These are phyloP conservation scores for Neotoma lepida DNA, from an alignment of 2,113 vertebrate genomes.

Conservation along the genomic window DNA sequence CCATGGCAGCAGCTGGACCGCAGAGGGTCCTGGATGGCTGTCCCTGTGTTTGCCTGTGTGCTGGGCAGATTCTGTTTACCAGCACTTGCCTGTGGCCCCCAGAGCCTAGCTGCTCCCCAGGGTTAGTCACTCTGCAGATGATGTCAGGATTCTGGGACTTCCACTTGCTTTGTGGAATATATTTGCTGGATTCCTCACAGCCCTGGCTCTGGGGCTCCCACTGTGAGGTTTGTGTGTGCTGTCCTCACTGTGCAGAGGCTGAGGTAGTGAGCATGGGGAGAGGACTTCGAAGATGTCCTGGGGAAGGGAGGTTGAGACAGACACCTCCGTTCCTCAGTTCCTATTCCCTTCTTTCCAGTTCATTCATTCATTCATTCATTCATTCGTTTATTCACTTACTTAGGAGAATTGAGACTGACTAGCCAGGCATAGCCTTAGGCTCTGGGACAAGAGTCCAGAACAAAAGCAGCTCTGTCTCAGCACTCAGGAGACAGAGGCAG, in stretches of 20 bases:
- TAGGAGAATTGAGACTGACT: neutral
- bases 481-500: neutral
- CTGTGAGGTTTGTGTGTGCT: rapidly evolving
- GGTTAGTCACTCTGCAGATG: constrained; percentile 50
- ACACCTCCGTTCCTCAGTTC: neutral
- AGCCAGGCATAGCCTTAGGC: neutral
- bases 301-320: neutral
- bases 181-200: neutral
- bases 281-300: neutral
- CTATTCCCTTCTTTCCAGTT: neutral
- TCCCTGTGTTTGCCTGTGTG: neutral
- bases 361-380: neutral
- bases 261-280: neutral
- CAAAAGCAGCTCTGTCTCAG: neutral
- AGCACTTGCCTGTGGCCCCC: neutral
- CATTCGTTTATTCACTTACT: too few species aligned
- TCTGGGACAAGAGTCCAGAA: neutral
- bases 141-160: constrained; percentile 62
- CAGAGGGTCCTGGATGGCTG: neutral
- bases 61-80: constrained; percentile 31
- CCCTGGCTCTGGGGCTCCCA: neutral
- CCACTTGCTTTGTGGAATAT: neutral
- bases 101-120: constrained; percentile 42
- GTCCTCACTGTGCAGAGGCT: rapidly evolving
- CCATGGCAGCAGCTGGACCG: neutral